Evolutionary conservation across 2,113 vertebrate species (phyloP), one percentile per base, ranked within the genome.

Genomic region (Elaphurus davidianus): DNA sequence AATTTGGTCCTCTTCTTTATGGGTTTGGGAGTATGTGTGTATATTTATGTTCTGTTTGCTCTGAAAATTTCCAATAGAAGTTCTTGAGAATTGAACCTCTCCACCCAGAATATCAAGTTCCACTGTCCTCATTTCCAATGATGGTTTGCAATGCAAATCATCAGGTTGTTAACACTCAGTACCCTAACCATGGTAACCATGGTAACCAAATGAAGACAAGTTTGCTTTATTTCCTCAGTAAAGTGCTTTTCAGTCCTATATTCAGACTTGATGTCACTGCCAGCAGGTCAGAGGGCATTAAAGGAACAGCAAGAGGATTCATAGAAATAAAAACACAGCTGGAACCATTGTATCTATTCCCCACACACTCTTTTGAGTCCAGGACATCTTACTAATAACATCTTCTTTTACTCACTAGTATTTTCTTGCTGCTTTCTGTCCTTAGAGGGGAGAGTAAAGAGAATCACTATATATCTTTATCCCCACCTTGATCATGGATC

Each of bases 121-220:
- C 71, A 84, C 81, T 97, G 93, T 98, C 98, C 98, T 98, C 97
- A 78, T 96, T 98, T 55, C 93, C 98, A 97, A 89, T 93, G 84
- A 96, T 95, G 98, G 98, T 99, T 99, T 99, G 99, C 98, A 99
- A 99, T 99, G 98, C 99, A 99, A 99, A 99, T 99, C 94, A 83
- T 50, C 57, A 57, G 90, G 78, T 98, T 98, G 98, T 98, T 98
- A 97, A 97, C 96, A 97, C 84, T 25, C 67, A 81, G 96, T 96
- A 89, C 98, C 92, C 98, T 99, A 98, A 98, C 99, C 98, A 99
- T 99, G 98, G 99, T 98, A 99, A 99, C 99, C 94, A 98, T 99
- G 98, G 99, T 98, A 99, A 99, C 99, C 94, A 98, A 98, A 99
- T 45, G 94, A 98, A 98, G 97, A 97, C 97, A 99, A 98, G 98